Percentiles rank a stretch among this genome's conserved stretches.
phyloP scores from a whole-genome alignment of 2,888 invertebrate genomes.

The Aporophyla nigra region DNA sequence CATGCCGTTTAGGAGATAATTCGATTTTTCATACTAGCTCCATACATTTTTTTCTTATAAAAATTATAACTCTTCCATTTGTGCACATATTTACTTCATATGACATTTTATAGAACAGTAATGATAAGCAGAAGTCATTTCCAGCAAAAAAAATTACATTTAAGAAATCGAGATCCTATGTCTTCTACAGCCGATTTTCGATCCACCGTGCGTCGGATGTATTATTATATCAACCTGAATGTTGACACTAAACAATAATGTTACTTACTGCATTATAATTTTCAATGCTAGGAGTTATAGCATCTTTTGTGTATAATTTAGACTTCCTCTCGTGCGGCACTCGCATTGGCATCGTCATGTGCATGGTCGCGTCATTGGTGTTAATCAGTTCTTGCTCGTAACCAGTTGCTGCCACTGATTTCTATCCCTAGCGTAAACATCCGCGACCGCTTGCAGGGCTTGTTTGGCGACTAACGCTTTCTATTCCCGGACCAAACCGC shows the following conservation, averaged over 20 bases:
- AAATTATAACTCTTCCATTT: too few species aligned
- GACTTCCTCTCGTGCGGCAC: conserved; percentile 45
- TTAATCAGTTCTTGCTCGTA: conserved; percentile 74
- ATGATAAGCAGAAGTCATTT: too few species aligned
- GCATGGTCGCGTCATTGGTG: conserved; percentile 56
- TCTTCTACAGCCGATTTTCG: too few species aligned
- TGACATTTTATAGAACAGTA: too few species aligned
- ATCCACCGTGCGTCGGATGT: too few species aligned
- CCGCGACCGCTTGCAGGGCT: conserved; percentile 79
- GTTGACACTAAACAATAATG: conserved; percentile 27
- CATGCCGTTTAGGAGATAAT: too few species aligned
- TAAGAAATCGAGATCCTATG: too few species aligned
- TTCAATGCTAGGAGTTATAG: conserved; percentile 22
- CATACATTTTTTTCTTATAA: too few species aligned
- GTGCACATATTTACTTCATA: too few species aligned
- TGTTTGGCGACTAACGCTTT: conserved; percentile 80
- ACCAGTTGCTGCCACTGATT: conserved; percentile 78
- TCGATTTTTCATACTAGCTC: too few species aligned
- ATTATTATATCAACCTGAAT: conserved; percentile 28
- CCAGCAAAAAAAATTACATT: too few species aligned
- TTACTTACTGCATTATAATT: conserved; percentile 9
- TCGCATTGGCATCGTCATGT: conserved; percentile 47
- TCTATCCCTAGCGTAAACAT: conserved; percentile 82
- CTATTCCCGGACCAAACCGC: conserved; percentile 78
- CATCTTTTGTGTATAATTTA: conserved; percentile 52